Evolutionary conservation across 2,888 invertebrate genomes (phyloP), one percentile per base, ranked within the genome.

Genomic region (Campoplex nolae): DNA sequence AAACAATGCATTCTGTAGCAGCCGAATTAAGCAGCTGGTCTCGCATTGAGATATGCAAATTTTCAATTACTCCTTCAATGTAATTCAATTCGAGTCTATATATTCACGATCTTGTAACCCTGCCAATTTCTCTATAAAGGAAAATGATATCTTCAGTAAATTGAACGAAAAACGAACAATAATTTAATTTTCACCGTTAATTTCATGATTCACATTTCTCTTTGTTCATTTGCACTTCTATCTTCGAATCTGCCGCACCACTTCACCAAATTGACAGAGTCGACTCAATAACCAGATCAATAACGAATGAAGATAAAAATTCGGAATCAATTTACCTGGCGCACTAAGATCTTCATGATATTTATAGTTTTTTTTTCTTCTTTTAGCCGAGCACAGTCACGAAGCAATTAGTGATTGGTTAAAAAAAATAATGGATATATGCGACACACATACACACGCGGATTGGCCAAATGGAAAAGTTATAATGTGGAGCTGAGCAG

Each of bases 291-390:
- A 38, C 38, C 4, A 38, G 51, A 48, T 9, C 2, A 28, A 32
- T 32, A 28, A 18, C 35, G 56, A 76, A 23, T 32, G 18, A 45
- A 48, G 35, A 38, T 78, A 75, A 56, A 68, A 83, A 35, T 38
- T 32, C 23, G 7, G 35, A 48, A 18, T n/a, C 9, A 35, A 82
- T 71, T 86, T 88, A 88, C 86, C 88, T 88, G 88, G 76, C 79
- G 84, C 88, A 86, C 88, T 84, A 76, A 76, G 45, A 54, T 56
- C 67, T 88, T 79, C 88, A 88, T 84, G 79, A 82, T 51, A n/a
- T 32, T 42, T 42, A 35, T 18, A 42, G 0, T 23, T 23, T 54
- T 70, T n/a, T 54, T 42, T 28, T 74, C 68, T 48, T n/a, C n/a
- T n/a, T 32, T 42, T n/a, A 35, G 65, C 65, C 54, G 38, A 65